These are phyloP conservation scores for Papilio protenor DNA, from an alignment of 2,888 invertebrate genomes.

Conservation along the genomic window DNA sequence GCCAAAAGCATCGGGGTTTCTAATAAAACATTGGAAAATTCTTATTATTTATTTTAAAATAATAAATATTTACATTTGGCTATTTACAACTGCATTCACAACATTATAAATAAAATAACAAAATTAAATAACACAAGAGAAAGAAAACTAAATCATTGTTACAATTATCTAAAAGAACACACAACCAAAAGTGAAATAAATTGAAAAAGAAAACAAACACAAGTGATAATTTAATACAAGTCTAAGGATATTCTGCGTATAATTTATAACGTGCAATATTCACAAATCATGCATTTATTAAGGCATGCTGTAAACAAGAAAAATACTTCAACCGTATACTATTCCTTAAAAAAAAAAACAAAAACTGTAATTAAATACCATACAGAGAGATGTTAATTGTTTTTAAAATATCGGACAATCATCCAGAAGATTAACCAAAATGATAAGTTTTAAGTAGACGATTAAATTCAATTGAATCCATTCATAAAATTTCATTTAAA, in stretches of 20 bases:
- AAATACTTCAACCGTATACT: slow-evolving; percentile 67
- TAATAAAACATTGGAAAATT: slow-evolving; percentile 74
- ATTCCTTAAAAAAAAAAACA: slow-evolving; percentile 40
- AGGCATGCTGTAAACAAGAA: slow-evolving; percentile 57
- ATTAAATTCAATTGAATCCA: not conserved
- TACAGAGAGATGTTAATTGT: not conserved
- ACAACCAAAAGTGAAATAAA: slow-evolving; percentile 28
- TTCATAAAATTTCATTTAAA: not conserved
- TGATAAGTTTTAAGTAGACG: not conserved
- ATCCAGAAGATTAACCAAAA: not conserved
- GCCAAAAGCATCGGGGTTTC: slow-evolving; percentile 50
- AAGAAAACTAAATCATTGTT: slow-evolving; percentile 33
- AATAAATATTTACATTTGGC: slow-evolving; percentile 73
- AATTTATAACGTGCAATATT: slow-evolving; percentile 59
- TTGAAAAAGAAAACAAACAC: slow-evolving; percentile 39
- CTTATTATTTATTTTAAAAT: slow-evolving; percentile 71
- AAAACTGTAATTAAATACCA: slow-evolving; percentile 5
- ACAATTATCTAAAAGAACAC: slow-evolving; percentile 8
- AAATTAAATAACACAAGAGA: slow-evolving; percentile 54
- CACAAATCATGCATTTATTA: slow-evolving; percentile 65
- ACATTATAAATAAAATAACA: slow-evolving; percentile 54
- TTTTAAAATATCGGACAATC: not conserved
- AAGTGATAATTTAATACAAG: slow-evolving; percentile 39
- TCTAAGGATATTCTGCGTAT: slow-evolving; percentile 36
- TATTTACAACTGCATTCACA: slow-evolving; percentile 70